Conservation (phyloP, 2,113 vertebrate species). For the Corapipo altera region DNA sequence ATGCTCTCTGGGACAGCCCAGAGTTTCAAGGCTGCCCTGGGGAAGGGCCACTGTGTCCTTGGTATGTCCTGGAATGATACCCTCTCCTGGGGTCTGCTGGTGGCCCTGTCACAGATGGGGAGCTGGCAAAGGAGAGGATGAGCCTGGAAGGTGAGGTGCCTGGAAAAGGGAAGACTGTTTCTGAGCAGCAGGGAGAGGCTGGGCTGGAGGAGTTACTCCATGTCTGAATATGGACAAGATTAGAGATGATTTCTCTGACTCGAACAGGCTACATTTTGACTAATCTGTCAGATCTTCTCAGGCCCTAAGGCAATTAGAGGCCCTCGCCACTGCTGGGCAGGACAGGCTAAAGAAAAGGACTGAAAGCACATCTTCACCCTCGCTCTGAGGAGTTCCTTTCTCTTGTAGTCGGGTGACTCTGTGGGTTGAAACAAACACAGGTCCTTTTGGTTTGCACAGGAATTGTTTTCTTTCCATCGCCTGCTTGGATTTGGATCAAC, state of each 20-base stretch:
- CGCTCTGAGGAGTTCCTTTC: background rate
- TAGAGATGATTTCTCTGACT: background rate
- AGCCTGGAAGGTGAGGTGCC: background rate
- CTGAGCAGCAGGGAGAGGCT: background rate
- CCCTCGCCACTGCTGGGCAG: background rate
- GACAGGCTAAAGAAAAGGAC: background rate
- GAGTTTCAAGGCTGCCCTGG: background rate
- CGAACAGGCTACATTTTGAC: background rate
- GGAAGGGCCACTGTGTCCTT: background rate
- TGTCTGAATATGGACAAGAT: background rate
- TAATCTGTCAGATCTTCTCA: background rate
- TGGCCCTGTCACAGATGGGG: background rate
- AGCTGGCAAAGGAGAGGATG: background rate
- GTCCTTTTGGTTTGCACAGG: background rate
- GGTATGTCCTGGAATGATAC: background rate
- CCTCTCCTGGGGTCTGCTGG: background rate
- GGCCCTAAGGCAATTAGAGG: background rate
- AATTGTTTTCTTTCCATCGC: background rate
- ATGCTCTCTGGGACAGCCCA: background rate
- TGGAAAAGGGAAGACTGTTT: background rate
- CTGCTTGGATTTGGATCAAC: background rate
- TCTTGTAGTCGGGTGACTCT: background rate
- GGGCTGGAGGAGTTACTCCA: background rate
- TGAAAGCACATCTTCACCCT: background rate
- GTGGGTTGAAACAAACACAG: background rate